A percentile compares a stretch with the other conserved stretches of the same genome.
phyloP scores from a whole-genome alignment of 2,113 vertebrate species.

The Rhagologus leucostigma region DNA sequence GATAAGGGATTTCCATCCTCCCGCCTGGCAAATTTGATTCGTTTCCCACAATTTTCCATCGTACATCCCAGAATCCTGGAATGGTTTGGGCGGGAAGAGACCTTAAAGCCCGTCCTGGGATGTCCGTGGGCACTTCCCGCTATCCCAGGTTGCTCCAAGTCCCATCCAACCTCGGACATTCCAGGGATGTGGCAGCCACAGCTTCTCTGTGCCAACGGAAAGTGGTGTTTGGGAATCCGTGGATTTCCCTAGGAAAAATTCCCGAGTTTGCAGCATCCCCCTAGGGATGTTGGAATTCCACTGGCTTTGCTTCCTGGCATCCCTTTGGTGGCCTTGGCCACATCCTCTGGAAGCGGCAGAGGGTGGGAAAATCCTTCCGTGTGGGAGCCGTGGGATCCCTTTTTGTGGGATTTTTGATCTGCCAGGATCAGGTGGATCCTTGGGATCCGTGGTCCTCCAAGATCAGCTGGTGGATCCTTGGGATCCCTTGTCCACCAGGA shows the following conservation, averaged over 20 bases:
- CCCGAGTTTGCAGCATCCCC: accelerated
- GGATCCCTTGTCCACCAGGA: background rate
- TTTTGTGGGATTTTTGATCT: background rate
- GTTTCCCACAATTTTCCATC: background rate
- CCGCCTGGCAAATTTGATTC: background rate
- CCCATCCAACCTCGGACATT: background rate
- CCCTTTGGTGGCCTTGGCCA: background rate
- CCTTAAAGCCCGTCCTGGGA: background rate
- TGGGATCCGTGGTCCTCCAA: accelerated
- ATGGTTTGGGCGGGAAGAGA: background rate
- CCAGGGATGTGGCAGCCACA: background rate
- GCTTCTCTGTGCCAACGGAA: background rate
- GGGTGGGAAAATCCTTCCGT: background rate
- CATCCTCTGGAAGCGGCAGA: background rate
- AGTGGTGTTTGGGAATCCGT: background rate
- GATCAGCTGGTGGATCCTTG: background rate
- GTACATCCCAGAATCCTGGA: background rate
- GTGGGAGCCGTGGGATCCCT: accelerated
- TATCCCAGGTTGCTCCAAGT: background rate
- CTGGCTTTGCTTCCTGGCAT: background rate
- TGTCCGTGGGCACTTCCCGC: background rate
- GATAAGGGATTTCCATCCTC: background rate
- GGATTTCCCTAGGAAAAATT: background rate
- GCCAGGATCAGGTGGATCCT: background rate
- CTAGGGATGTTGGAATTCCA: background rate